phyloP scores from a whole-genome alignment of 2,113 vertebrate genomes.

The Chitala chitala region DNA sequence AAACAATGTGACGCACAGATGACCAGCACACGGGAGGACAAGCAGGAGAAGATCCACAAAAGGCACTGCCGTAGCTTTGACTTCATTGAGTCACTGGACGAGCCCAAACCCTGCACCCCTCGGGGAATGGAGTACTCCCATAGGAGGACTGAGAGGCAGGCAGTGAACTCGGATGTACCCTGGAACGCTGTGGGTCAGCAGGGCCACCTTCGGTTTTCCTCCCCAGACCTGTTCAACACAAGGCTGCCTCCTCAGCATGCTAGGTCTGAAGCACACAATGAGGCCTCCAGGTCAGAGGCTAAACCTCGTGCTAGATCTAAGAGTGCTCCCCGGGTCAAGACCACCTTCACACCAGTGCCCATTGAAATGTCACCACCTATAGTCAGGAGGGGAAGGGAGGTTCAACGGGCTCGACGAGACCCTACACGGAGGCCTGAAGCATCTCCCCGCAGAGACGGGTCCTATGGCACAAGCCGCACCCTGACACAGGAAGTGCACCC shows the following conservation, averaged over 20 bases:
- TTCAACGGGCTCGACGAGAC: conserved; percentile 53
- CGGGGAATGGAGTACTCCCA: conserved; percentile 66
- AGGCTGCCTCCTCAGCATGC: conserved; percentile 51
- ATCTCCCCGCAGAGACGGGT: conserved; percentile 57
- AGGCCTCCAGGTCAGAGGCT: conserved; percentile 55
- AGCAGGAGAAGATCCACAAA: conserved; percentile 80
- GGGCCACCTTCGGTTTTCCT: conserved; percentile 62
- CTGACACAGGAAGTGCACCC: conserved; percentile 89
- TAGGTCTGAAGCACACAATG: conserved; percentile 49
- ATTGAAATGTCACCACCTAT: conserved; percentile 64
- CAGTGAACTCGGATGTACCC: conserved; percentile 54
- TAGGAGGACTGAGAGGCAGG: conserved; percentile 52
- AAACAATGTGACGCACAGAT: conserved; percentile 77
- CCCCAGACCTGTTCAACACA: conserved; percentile 56
- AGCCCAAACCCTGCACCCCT: conserved; percentile 55
- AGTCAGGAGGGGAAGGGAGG: conserved; percentile 64
- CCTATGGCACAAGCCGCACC: conserved; percentile 59
- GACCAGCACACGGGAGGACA: conserved; percentile 67
- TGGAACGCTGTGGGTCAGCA: conserved; percentile 64
- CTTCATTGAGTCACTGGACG: conserved; percentile 86
- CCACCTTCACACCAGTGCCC: conserved; percentile 71
- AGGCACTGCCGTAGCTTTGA: conserved; percentile 95
- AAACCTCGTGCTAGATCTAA: conserved; percentile 79
- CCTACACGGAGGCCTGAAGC: conserved; percentile 54
- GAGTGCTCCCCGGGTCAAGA: conserved; percentile 74